These are phyloP conservation scores for Sanderia malayensis DNA, from an alignment of 30 jellyfish, hydroid and myxozoan genomes.

Conservation along the genomic window DNA sequence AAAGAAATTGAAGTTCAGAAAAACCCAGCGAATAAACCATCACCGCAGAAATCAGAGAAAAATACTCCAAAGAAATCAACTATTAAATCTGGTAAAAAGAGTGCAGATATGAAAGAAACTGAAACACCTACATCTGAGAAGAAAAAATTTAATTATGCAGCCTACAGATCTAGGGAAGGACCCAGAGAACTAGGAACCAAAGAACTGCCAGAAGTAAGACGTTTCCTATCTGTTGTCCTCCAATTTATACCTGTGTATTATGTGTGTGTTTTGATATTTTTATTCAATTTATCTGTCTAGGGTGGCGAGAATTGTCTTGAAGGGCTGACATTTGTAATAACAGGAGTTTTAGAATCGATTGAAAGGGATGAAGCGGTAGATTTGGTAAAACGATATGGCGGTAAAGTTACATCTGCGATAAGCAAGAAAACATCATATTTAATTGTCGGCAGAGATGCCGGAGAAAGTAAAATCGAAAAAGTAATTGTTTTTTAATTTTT, in stretches of 20 bases:
- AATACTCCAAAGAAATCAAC: not conserved
- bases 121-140: slow-evolving; percentile 34
- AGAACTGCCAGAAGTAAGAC: slow-evolving; percentile 80
- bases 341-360: slow-evolving; percentile 93
- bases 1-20: not conserved
- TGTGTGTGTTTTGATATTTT: not conserved
- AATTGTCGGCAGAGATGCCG: slow-evolving; percentile 95
- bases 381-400: slow-evolving; percentile 84
- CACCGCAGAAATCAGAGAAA: not conserved
- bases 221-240: not conserved
- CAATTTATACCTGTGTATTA: not conserved
- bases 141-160: slow-evolving; percentile 54
- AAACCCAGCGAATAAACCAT: not conserved
- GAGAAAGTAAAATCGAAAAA: slow-evolving; percentile 85
- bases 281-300: slow-evolving; percentile 22
- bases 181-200: slow-evolving; percentile 92
- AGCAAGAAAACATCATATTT: slow-evolving; percentile 87
- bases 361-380: slow-evolving; percentile 89
- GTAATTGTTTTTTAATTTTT: no score
- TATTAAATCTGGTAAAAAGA: no score
- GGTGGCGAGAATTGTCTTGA: slow-evolving; percentile 87
- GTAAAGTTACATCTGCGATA: slow-evolving; percentile 81
- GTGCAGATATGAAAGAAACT: slow-evolving; percentile 11
- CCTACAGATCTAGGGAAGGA: slow-evolving; percentile 84
- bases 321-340: slow-evolving; percentile 90